Evolutionary conservation across 2,888 invertebrate species (phyloP).

Genomic region (Drosophila cracens): DNA sequence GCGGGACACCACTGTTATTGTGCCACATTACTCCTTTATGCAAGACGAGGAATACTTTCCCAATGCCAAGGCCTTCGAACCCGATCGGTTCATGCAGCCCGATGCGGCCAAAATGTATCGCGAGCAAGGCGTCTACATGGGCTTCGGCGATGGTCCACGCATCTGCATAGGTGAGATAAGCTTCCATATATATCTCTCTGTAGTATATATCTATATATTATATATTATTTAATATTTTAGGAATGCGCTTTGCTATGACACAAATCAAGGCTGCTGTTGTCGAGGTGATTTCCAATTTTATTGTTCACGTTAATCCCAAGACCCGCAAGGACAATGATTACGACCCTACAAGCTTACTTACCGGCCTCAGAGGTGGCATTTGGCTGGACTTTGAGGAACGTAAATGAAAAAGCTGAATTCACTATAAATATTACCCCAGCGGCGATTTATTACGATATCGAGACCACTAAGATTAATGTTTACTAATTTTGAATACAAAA

Average conservation of each 20-base stretch:
- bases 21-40: conserved; percentile 77
- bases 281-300: conserved; percentile 81
- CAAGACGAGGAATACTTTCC: conserved; percentile 76
- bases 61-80: conserved; percentile 75
- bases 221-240: conserved; percentile 38
- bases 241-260: conserved; percentile 82
- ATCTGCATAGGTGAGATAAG: conserved; percentile 75
- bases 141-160: conserved; percentile 83
- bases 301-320: conserved; percentile 78
- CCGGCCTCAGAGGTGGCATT: conserved; percentile 74
- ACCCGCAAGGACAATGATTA: conserved; percentile 78
- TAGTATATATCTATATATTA: neutral
- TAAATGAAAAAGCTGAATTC: conserved; percentile 6
- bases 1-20: conserved; percentile 58
- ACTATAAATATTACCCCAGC: neutral
- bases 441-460: neutral
- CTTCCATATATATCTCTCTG: no score
- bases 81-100: conserved; percentile 81
- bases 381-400: conserved; percentile 77
- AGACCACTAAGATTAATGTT: neutral
- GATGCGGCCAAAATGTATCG: conserved; percentile 76
- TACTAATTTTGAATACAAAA: neutral
- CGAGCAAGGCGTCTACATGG: conserved; percentile 77
- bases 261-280: conserved; percentile 82
- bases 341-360: conserved; percentile 69